Evolutionary conservation across 2,888 invertebrate species (phyloP), one percentile per base, ranked within the genome.

Genomic region (Dusona sp.): DNA sequence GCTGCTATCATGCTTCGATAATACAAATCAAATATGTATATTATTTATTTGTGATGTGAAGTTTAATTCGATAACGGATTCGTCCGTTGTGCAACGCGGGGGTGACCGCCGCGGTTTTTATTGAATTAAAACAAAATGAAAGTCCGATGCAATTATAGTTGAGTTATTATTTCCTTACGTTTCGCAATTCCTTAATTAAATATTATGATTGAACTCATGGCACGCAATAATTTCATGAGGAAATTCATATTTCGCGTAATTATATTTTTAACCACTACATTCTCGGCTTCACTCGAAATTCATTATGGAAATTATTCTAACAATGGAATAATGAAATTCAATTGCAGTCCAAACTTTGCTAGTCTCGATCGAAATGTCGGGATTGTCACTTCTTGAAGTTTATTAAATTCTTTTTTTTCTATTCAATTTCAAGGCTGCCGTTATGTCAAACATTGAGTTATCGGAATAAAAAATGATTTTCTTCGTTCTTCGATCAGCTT

Each of bases 1-100:
- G 77, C 54, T 54, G 48, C 51, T 68, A 65, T 77, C 77, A 48
- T 65, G 65, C n/a, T 65, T 48, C 77, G 75, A 82, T 75, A 61
- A 48, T 70, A 45, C 75, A 22, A 36, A 22, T 77, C 74, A 36
- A 51, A 74, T 67, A 61, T 61, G 67, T 29, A 42, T 57, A 73
- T 54, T 48, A 33, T 51, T 25, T 51, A 51, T 51, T 51, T 29
- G 29, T 29, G 29, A 45, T 70, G 33, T 51, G 9, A 29, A 51
- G 42, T 68, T 68, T 42, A 45, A 68, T 68, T 68, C 6, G 67
- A 67, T 67, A 22, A 67, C 38, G 22, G n/a, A 38, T 42, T 67
- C 22, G 67, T 67, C 25, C 25, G 42, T 68, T 68, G 38, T 68
- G 42, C 68, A 68, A 42, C 68, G 61, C 25, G 38, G 25, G 42